phyloP scores from a whole-genome alignment of 2,888 invertebrate genomes.

The Chloroclystis v-ata region DNA sequence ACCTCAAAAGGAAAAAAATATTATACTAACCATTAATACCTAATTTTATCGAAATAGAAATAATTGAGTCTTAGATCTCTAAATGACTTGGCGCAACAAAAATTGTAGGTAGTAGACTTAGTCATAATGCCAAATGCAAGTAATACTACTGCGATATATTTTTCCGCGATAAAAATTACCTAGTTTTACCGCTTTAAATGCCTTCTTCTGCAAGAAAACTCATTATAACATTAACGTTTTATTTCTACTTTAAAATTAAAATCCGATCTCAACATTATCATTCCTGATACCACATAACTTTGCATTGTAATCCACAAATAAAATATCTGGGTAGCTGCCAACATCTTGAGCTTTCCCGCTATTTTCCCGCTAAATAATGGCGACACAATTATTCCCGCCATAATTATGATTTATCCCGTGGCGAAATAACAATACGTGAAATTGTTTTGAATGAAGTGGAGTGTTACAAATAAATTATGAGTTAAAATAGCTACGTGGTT shows the following conservation, averaged over 20 bases:
- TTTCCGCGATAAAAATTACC: too few species aligned
- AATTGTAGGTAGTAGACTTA: too few species aligned
- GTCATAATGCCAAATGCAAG: too few species aligned
- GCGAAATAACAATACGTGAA: conserved; percentile 30
- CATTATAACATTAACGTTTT: too few species aligned
- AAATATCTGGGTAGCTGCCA: conserved; percentile 28
- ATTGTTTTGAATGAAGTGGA: conserved; percentile 18
- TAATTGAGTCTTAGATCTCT: too few species aligned
- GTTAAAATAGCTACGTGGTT: conserved; percentile 17
- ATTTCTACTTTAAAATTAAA: not conserved
- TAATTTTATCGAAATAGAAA: too few species aligned
- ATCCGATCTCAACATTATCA: not conserved
- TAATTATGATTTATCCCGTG: conserved; percentile 28
- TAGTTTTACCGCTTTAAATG: too few species aligned
- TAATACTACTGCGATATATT: too few species aligned
- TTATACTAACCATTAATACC: too few species aligned
- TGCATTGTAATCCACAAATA: conserved; percentile 26
- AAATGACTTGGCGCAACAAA: too few species aligned
- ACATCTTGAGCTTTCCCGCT: conserved; percentile 24
- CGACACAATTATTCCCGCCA: conserved; percentile 25
- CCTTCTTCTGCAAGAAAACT: too few species aligned
- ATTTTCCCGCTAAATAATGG: conserved; percentile 28
- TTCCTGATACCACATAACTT: conserved; percentile 15
- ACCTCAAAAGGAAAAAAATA: too few species aligned
- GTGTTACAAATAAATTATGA: conserved; percentile 12